phyloP scores from a whole-genome alignment of 64 coral and sea anemone species.

The Dendronephthya gigantea region DNA sequence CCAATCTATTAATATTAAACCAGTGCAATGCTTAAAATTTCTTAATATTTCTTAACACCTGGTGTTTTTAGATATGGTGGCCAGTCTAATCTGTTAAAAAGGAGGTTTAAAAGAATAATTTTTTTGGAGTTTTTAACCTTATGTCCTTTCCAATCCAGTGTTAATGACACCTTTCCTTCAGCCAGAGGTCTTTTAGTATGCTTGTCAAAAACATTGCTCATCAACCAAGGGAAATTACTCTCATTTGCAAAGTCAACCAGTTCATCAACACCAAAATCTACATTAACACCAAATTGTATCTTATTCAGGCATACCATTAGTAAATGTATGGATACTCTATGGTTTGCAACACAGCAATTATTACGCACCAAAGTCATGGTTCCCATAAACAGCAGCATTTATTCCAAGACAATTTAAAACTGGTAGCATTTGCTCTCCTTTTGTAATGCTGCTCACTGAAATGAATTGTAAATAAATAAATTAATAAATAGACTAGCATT shows the following conservation, averaged over 20 bases:
- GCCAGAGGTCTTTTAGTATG: constrained; percentile 51
- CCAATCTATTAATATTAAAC: constrained; percentile 51
- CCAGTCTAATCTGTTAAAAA: no score
- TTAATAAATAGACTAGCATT: no score
- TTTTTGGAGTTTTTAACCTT: constrained; percentile 44
- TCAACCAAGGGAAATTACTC: constrained; percentile 80
- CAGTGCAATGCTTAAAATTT: background rate
- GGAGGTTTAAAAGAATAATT: no score
- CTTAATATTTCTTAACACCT: no score
- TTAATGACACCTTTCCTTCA: constrained; percentile 55
- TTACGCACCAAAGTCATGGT: constrained; percentile 94
- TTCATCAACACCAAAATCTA: constrained; percentile 98
- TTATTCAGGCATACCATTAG: no score
- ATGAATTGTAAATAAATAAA: background rate
- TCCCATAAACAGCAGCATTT: constrained; percentile 83
- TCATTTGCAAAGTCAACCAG: constrained; percentile 66
- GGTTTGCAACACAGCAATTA: background rate
- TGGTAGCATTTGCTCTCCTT: constrained; percentile 95
- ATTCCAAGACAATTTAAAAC: constrained; percentile 73
- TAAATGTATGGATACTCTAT: no score
- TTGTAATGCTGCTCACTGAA: constrained; percentile 88
- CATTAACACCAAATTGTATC: background rate
- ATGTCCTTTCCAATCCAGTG: constrained; percentile 55
- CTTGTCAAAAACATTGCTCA: constrained; percentile 87
- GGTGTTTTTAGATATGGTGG: no score